Evolutionary conservation across 37 sponge, comb jelly and placozoan species (phyloP), one percentile per base, ranked within the genome.

Genomic region (Oscarella lobularis): DNA sequence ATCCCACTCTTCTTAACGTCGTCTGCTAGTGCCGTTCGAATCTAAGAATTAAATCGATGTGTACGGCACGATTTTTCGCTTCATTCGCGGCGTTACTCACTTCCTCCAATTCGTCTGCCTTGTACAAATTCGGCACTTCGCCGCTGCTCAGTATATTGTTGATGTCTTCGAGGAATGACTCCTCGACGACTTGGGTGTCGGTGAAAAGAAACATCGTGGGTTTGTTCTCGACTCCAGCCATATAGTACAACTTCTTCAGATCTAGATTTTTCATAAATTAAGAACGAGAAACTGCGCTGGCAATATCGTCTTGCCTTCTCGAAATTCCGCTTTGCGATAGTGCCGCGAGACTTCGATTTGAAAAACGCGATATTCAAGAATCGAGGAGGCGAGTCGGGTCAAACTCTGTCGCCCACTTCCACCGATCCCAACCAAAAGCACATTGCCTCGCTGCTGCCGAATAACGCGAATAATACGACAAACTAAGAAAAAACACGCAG

Each of bases 111-210:
- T 98, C 99, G 5, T 98, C 99, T 55, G 93, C 91, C 35, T 86
- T 89, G 83, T 98, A 98, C 38, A 98, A 85, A 66, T 98, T 98
- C 48, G 99, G 99, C 39, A 98, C 99, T 75, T 98, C 99, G 36
- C 99, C 99, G 39, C 88, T 87, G 39, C 89, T 88, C 54, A 98
- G 88, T 40, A 98, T 94, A 74, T 98, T 98, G 80, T 93, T 94
- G 76, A 98, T 98, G 75, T 98, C 95, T 72, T 98, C 99, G 67
- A 98, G 85, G 78, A 98, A 98, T 27, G 76, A 74, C 84, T 98
- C 99, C 33, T 88, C 87, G 35, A 93, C 94, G 37, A 98, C 99
- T 75, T 98, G 99, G 0, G 95, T 94, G 80, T 98, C 99, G 29
- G 81, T 88, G 83, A 98, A 98, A 54, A 98, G 88, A 78, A 98